Conservation (phyloP, 2,797 vertebrate genomes). For the Florisuga fusca region DNA sequence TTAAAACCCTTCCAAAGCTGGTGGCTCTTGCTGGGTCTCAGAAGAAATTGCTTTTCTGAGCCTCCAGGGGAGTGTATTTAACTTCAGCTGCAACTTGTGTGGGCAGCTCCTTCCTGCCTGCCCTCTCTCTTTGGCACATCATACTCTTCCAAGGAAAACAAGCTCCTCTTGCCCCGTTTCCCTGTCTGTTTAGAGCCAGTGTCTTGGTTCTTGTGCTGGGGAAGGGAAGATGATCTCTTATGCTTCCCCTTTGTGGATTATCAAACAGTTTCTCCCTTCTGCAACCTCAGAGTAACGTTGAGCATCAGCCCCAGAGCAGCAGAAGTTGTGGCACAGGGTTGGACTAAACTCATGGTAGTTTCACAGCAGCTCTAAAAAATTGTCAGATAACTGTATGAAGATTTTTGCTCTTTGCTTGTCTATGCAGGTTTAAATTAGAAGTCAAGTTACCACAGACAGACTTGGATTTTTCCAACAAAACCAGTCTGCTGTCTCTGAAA, state of each 20-base stretch:
- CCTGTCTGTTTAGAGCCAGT: accelerated
- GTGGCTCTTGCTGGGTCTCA: not conserved
- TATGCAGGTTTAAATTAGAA: not conserved
- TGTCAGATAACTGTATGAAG: no score
- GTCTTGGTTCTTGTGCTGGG: not conserved
- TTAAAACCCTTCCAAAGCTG: not conserved
- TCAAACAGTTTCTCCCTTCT: not conserved
- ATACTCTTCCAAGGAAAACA: not conserved
- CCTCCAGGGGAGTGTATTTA: not conserved
- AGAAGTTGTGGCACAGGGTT: not conserved
- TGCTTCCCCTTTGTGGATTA: not conserved
- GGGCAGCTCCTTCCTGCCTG: not conserved
- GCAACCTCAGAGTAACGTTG: not conserved
- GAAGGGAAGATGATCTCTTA: not conserved
- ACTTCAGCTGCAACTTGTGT: not conserved
- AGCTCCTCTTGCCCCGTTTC: not conserved
- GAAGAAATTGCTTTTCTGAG: not conserved
- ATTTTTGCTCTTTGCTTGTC: not conserved
- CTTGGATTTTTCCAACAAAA: not conserved
- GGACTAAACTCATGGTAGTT: not conserved
- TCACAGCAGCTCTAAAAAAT: not conserved
- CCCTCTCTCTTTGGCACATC: not conserved
- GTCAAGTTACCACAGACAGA: not conserved
- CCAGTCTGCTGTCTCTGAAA: not conserved
- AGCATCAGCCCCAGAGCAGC: not conserved